Base-by-base conservation (phyloP, 2,888 invertebrate species). In the Leucoma salicis region DNA sequence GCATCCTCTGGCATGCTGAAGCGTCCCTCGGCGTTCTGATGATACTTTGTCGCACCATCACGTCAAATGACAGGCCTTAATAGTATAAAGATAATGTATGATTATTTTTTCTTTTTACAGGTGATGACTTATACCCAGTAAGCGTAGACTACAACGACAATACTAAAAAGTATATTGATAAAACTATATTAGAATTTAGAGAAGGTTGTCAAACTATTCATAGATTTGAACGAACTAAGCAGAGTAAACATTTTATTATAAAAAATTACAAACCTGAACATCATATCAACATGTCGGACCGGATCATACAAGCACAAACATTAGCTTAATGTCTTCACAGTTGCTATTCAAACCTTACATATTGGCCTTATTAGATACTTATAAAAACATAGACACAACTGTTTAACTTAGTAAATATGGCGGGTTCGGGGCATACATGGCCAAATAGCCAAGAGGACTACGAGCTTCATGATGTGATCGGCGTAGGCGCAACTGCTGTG, bases 401-500 rank as follows among this genome's bases (percentile, higher is more conserved):
- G 21, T 2, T 14, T 21, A 24, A 5, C 7, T 27, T 27, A n/a
- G 40, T 36, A 33, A 73, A 53, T 24, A 85, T 82, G 81, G 85
- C 85, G 51, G 70, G 78, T 12, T 73, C 78, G 0, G 78, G 85
- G 33, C 82, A 84, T 49, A 72, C 92, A 65, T 98, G 98, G 98
- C 95, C 98, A 54, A 98, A 97, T 88, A 94, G 94, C 74, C 96
- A 96, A 83, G 97, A 98, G 69, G 97, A 97, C 80, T 98, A 98
- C 84, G 97, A 97, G 82, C 89, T 98, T 64, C 93, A 95, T 66
- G 98, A 98, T 87, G 97, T 98, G 56, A 98, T 98, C 74, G 97
- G 98, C 66, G 96, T 97, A 50, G 99, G 99, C 40, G 99, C 99
- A 45, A 99, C 99, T n/a, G 98, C 99, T 18, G 96, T 97, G 29